Conservation (phyloP, 1,140 invertebrate species). For the Anastatus disparis region DNA sequence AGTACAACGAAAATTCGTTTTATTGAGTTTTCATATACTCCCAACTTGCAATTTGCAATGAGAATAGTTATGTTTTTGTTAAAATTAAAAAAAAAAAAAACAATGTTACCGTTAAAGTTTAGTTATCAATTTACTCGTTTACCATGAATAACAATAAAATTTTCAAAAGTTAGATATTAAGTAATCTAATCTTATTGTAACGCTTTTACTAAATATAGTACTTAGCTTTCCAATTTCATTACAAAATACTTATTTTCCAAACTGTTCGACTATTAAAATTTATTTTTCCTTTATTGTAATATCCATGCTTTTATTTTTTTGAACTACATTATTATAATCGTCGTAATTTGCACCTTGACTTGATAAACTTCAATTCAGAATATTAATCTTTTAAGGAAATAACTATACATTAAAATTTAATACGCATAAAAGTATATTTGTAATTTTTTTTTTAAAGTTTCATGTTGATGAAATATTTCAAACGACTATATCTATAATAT, state of each 20-base stretch:
- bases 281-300: conserved; percentile 3
- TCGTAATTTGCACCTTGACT: neutral
- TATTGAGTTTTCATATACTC: too few relatives aligned
- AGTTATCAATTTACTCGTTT: conserved; percentile 3
- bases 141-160: neutral
- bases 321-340: neutral
- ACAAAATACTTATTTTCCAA: conserved; percentile 1
- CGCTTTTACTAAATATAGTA: neutral
- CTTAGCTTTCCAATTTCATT: neutral
- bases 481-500: too few relatives aligned
- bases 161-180: neutral
- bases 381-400: too few relatives aligned
- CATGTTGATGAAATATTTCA: too few relatives aligned
- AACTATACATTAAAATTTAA: too few relatives aligned
- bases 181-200: neutral
- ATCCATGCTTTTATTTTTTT: neutral
- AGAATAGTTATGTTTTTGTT: too few relatives aligned
- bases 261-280: neutral
- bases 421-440: too few relatives aligned
- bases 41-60: too few relatives aligned
- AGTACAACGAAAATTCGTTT: too few relatives aligned
- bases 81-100: too few relatives aligned
- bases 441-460: too few relatives aligned
- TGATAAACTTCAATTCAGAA: too few relatives aligned
- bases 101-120: conserved; percentile 8